phyloP scores from a whole-genome alignment of 2,888 invertebrate species.

The Rhaphigaster nebulosa region DNA sequence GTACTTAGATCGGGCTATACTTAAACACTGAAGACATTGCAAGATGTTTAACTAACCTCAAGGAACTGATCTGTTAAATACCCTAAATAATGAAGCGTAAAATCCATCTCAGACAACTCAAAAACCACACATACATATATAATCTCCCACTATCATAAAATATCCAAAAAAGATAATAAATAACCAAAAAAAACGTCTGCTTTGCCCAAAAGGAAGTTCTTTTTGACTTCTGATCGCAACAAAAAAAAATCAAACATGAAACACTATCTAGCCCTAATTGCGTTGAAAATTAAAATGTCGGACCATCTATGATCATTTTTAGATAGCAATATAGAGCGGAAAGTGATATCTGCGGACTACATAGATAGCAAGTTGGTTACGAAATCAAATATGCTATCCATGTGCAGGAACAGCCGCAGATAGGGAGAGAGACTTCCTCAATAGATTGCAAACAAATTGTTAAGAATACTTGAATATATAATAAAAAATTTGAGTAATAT shows the following conservation, averaged over 20 bases:
- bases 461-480: not conserved
- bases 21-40: too few species aligned
- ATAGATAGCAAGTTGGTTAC: not conserved
- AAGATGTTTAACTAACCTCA: too few species aligned
- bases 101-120: too few species aligned
- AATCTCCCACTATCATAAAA: too few species aligned
- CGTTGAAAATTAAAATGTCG: not conserved
- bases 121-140: too few species aligned
- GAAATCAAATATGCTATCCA: not conserved
- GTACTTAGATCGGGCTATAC: too few species aligned
- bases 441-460: not conserved
- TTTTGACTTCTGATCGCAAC: too few species aligned
- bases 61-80: too few species aligned
- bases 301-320: not conserved
- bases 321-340: slow-evolving; percentile 25
- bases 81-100: too few species aligned
- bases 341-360: not conserved
- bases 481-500: not conserved
- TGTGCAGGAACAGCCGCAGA: not conserved
- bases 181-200: too few species aligned
- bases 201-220: too few species aligned
- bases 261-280: not conserved
- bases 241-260: not conserved
- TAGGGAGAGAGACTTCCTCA: not conserved
- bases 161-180: too few species aligned